Base-by-base conservation (phyloP, 2,797 vertebrate genomes). In the Acipenser ruthenus region DNA sequence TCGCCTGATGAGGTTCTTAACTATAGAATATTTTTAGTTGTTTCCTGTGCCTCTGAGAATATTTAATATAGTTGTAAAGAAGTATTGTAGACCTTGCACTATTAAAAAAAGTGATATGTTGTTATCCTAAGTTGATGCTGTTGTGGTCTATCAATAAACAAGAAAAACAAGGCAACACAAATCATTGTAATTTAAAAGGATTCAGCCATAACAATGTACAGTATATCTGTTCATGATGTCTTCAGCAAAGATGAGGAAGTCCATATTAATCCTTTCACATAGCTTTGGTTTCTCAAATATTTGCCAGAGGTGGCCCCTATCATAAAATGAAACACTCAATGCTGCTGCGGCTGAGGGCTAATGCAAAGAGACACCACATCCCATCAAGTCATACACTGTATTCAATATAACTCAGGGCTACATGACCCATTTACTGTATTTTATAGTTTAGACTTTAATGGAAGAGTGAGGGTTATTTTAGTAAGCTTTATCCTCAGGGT, bases 361-460 rank as follows among this genome's bases (percentile, higher is more conserved):
- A 75, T 70, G 70, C 69, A 69, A 47, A 65, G 65, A 78, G 70
- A 75, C 67, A 1, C 73, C 73, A 70, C 62, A 69, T 64, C 72
- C 61, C 65, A 75, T 67, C 68, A 66, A 68, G 56, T 79, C 75
- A 67, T 65, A 70, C 67, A 72, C 68, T 70, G 62, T 72, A 70
- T 77, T 72, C 78, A 78, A 82, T 79, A 75, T 76, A 77, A 75
- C 73, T 79, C 55, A 59, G 73, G 67, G 61, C 70, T 63, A 18
- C 61, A 11, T 74, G 72, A 75, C 70, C 68, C 71, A 75, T 67
- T 72, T 74, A 63, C 67, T 70, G 66, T 50, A 69, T 58, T 65
- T 49, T 60, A 58, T 12, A 55, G 18, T 64, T 62, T 70, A 53
- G 51, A 67, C 61, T 60, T 72, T 58, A 72, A 64, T 56, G 13